Evolutionary conservation across 2,888 invertebrate genomes (phyloP), one percentile per base, ranked within the genome.

Genomic region (Heliconius ethilla): DNA sequence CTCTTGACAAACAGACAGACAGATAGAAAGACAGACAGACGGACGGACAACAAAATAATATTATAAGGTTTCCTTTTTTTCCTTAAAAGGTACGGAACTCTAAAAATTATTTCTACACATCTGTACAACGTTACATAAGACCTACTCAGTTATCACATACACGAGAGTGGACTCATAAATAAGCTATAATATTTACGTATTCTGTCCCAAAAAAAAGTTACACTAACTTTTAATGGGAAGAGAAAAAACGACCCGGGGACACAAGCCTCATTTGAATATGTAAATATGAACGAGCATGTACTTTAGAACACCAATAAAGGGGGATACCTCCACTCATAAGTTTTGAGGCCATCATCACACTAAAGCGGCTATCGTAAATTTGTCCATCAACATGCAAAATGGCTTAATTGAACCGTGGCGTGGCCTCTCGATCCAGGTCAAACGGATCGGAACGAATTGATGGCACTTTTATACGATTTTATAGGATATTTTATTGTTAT

Each of bases 371-470:
- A 89, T 91, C 92, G 91, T 93, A 92, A 93, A 94, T 93, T 93
- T 91, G 87, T 88, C 91, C 89, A 93, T 93, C 92, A 93, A 93
- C 93, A 94, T 94, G 93, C 94, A 94, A 94, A 94, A 94, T 91
- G 92, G 91, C 90, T 93, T 93, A 94, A 93, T 93, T 93, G 93
- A 90, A 91, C 91, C 91, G 91, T 92, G 89, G 92, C 92, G 91
- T 92, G 89, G 92, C 92, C 92, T 92, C 85, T 82, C 89, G 88
- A 93, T 93, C 89, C 92, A 90, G 93, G 93, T 91, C 92, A 90
- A 91, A 89, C 91, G 90, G 87, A 91, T 91, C 91, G 87, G 89
- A 88, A 91, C 89, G 90, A 92, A 92, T 92, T 93, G 91, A 91
- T 90, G 89, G 90, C 87, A 89, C 89, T 91, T 91, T 91, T 90